Evolutionary conservation across 2,113 vertebrate species (phyloP), one percentile per base, ranked within the genome.

Genomic region (Psophia crepitans): DNA sequence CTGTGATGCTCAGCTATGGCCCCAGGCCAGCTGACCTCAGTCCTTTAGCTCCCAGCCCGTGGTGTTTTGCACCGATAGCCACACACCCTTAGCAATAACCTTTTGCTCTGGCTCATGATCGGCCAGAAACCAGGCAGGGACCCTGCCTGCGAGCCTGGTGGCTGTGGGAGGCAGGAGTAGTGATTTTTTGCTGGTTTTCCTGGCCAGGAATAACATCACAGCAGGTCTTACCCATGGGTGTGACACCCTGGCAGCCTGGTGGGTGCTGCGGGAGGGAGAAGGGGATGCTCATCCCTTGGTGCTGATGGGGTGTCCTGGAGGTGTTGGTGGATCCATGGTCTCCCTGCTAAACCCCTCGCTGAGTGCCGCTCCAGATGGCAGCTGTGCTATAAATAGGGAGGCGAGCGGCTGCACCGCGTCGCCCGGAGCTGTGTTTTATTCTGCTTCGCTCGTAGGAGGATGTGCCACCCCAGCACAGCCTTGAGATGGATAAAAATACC

Each of bases 391-490:
- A 69, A 87, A 61, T 6, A 77, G 21, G 26, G 51, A 69, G 39
- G 53, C 0, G 4, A 54, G 32, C 0, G 6, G 53, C 66, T 39
- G 35, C 0, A 1, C 60, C 26, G 49, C 4, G 0, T 61, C 1
- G 2, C 53, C 32, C 2, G 0, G 53, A 85, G 66, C 70, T 32
- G 53, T 21, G 57, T 32, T 44, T 74, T 35, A 30, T 48, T 54
- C 54, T 14, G 0, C 22, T 49, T 24, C n/a, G 14, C 28, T 13
- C 6, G 27, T 30, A 10, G 37, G 84, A 82, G 68, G 58, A 11
- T 54, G 51, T 39, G n/a, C 21, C 15, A 15, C 8, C 6, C 46
- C 2, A 18, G 39, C 61, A 51, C 65, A 74, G 54, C 43, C 33
- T 11, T 68, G 33, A 32, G 27, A 51, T 35, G 44, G 28, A 58